Percentiles rank a stretch among this genome's conserved stretches.
phyloP scores from a whole-genome alignment of 2,113 vertebrate genomes.

The Rhinopomastus cyanomelas region DNA sequence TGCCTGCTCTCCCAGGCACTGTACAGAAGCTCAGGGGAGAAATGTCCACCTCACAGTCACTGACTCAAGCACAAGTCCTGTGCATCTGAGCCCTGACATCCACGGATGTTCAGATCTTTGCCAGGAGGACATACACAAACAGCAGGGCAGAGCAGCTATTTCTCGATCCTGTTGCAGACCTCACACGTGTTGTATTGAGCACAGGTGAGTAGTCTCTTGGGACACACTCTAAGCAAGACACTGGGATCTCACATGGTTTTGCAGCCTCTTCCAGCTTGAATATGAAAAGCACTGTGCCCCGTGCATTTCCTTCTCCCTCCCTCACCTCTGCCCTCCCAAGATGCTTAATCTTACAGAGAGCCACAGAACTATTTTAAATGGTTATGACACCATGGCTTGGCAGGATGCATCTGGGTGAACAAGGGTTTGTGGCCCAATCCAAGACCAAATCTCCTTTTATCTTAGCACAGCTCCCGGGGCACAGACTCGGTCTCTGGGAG shows the following conservation, averaged over 20 bases:
- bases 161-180: background rate
- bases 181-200: fast-evolving
- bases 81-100: background rate
- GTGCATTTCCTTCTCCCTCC: background rate
- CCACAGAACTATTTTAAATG: background rate
- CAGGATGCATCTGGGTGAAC: constrained; percentile 9
- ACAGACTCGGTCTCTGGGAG: background rate
- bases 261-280: background rate
- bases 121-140: background rate
- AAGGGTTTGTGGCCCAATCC: background rate
- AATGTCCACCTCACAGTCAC: background rate
- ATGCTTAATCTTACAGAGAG: background rate
- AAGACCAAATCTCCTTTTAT: background rate
- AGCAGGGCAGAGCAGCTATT: background rate
- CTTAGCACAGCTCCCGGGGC: background rate
- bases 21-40: background rate
- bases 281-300: background rate
- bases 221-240: fast-evolving
- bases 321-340: background rate
- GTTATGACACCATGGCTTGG: background rate
- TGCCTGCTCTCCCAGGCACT: background rate
- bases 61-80: background rate
- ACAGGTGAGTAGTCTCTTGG: fast-evolving
- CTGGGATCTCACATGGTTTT: background rate
- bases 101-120: background rate